Percentiles rank a stretch among this genome's conserved stretches.
Conservation (phyloP, 1,140 invertebrate genomes). For the Luehdorfia chinensis region DNA sequence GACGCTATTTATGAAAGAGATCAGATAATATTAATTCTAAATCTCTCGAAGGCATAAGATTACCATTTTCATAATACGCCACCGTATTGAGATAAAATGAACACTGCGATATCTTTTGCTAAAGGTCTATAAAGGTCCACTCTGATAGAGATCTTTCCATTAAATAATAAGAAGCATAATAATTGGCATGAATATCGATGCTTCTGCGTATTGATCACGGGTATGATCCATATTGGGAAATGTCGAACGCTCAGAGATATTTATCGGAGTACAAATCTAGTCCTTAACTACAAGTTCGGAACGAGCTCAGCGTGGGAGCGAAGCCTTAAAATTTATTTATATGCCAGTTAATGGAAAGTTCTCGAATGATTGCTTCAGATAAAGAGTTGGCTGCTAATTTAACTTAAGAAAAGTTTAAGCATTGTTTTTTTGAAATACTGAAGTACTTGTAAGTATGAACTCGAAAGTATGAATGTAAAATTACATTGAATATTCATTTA, state of each 20-base stretch:
- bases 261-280: neutral
- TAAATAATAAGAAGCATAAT: slow-evolving; percentile 15
- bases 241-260: slow-evolving; percentile 4
- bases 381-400: too few relatives aligned
- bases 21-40: too few relatives aligned
- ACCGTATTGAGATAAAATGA: neutral
- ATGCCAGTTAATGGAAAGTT: too few relatives aligned
- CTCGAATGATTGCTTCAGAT: too few relatives aligned
- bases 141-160: slow-evolving; percentile 3
- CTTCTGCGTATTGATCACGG: slow-evolving; percentile 11
- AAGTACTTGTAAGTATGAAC: too few relatives aligned
- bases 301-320: slow-evolving; percentile 3
- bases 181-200: slow-evolving; percentile 7
- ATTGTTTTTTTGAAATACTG: too few relatives aligned
- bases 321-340: neutral
- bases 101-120: neutral
- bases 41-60: too few relatives aligned
- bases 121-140: neutral
- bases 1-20: too few relatives aligned
- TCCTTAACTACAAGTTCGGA: neutral
- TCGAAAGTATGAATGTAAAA: too few relatives aligned
- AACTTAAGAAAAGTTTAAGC: too few relatives aligned
- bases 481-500: too few relatives aligned
- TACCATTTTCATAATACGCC: too few relatives aligned
- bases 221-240: slow-evolving; percentile 11